Conservation (phyloP, 2,888 invertebrate species). For the Biston betularia region DNA sequence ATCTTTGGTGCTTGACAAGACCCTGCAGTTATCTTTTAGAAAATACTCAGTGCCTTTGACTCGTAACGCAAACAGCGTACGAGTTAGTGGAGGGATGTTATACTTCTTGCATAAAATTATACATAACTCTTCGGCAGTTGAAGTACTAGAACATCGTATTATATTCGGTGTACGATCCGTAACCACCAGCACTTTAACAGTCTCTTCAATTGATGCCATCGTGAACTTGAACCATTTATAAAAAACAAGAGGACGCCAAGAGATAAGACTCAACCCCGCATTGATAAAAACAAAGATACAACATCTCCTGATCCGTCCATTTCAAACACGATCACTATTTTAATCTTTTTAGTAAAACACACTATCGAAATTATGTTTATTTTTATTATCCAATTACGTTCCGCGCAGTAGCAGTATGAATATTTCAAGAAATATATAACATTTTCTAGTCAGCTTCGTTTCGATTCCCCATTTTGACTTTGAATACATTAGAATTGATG, state of each 20-base stretch:
- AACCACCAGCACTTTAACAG: constrained; percentile 78
- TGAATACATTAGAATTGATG: too few species aligned
- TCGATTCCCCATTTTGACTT: background rate
- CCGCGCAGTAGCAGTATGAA: constrained; percentile 38
- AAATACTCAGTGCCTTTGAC: constrained; percentile 88
- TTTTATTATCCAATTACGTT: constrained; percentile 45
- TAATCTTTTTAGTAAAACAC: constrained; percentile 37
- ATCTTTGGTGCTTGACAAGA: constrained; percentile 79
- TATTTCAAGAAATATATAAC: constrained; percentile 30
- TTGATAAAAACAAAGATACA: constrained; percentile 53
- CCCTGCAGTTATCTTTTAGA: constrained; percentile 87
- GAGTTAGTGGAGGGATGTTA: constrained; percentile 91
- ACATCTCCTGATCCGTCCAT: constrained; percentile 47
- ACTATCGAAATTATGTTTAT: constrained; percentile 45
- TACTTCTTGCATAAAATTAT: constrained; percentile 89
- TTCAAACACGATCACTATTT: constrained; percentile 39
- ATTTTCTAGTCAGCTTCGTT: background rate
- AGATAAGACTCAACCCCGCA: constrained; percentile 57
- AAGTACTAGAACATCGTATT: constrained; percentile 74
- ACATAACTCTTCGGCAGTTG: constrained; percentile 90
- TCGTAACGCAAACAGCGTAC: constrained; percentile 92
- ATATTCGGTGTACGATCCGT: constrained; percentile 70
- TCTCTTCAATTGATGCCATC: constrained; percentile 77
- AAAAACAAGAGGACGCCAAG: constrained; percentile 74
- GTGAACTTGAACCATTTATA: constrained; percentile 70